Conservation (phyloP, 2,113 vertebrate species). For the Alces alces region DNA sequence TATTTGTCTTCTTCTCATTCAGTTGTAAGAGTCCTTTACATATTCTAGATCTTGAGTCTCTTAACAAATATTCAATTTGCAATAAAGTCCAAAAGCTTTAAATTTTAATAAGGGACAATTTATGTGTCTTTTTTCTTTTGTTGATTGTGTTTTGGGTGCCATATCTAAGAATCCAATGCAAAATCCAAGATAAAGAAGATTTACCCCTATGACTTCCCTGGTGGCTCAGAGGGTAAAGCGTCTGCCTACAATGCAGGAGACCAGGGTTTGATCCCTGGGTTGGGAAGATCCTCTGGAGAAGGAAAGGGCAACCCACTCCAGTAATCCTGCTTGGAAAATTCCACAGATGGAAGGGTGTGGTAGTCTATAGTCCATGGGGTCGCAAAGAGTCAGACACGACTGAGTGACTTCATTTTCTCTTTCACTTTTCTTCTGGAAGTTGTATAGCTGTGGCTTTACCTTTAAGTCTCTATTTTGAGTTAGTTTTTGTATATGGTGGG, state of each 20-base stretch:
- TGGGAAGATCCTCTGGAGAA: not conserved
- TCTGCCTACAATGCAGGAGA: not conserved
- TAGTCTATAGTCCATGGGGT: not conserved
- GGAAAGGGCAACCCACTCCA: not conserved
- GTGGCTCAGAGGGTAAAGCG: not conserved
- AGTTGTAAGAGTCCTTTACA: not conserved
- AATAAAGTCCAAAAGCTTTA: not conserved
- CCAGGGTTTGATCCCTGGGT: not conserved
- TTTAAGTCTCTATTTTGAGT: not conserved
- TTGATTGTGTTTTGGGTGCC: not conserved
- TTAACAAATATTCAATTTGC: not conserved
- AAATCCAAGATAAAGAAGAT: slow-evolving; percentile 7
- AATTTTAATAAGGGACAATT: not conserved
- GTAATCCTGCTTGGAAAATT: not conserved
- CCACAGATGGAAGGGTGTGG: not conserved
- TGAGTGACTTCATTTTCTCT: not conserved
- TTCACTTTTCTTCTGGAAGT: not conserved
- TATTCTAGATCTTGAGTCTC: not conserved
- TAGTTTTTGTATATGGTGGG: not conserved
- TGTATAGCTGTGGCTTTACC: not conserved
- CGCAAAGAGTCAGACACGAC: not conserved
- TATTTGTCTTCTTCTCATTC: not conserved
- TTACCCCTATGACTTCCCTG: not conserved
- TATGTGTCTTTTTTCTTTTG: not conserved
- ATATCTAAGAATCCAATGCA: not conserved